These are phyloP conservation scores for Mormyrops boulengeri DNA, from an alignment of 2,797 vertebrate genomes.

Conservation along the genomic window DNA sequence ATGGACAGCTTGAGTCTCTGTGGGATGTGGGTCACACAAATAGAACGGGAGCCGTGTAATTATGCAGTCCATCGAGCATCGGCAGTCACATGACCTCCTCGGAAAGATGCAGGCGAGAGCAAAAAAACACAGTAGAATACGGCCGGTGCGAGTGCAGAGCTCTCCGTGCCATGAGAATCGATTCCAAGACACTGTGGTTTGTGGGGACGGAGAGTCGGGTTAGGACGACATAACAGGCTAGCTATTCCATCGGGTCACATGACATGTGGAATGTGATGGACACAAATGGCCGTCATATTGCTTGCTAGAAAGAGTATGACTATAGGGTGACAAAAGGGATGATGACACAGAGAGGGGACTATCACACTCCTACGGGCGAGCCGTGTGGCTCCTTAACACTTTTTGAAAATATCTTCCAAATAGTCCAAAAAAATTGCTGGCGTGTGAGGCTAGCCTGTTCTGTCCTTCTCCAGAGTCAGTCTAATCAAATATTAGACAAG, in stretches of 20 bases:
- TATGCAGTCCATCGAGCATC: conserved; percentile 9
- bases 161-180: not conserved
- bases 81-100: not conserved
- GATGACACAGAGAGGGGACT: not conserved
- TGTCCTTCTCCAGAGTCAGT: not conserved
- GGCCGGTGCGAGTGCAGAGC: not conserved
- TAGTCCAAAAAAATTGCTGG: not conserved
- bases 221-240: not conserved
- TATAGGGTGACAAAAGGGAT: not conserved
- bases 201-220: not conserved
- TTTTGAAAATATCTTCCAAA: conserved; percentile 5
- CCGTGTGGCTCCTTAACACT: not conserved
- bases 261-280: not conserved
- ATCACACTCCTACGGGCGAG: not conserved
- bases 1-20: conserved; percentile 13
- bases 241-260: not conserved
- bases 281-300: not conserved
- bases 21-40: not conserved
- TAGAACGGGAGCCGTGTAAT: not conserved
- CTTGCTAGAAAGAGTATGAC: not conserved
- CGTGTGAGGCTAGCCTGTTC: not conserved
- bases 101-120: not conserved
- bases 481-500: not conserved
- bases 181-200: not conserved
- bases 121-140: not conserved